These are phyloP conservation scores for Octopus sinensis DNA, from an alignment of 1,140 invertebrate species.

Conservation along the genomic window DNA sequence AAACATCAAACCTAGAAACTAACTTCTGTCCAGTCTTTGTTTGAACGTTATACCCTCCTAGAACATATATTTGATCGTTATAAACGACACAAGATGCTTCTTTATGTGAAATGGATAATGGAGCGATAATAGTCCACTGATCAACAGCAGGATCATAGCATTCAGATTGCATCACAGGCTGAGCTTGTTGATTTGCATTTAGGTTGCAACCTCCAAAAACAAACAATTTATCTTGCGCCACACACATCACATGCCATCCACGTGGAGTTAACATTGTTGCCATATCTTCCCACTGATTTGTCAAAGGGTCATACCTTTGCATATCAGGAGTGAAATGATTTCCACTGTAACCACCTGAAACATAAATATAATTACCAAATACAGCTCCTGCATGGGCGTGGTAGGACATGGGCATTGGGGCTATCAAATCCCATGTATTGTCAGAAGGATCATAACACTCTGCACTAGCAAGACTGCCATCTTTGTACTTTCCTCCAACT, in stretches of 20 bases:
- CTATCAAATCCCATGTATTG: constrained; percentile 53
- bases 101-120: constrained; percentile 62
- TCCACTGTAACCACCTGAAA: constrained; percentile 56
- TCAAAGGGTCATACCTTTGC: constrained; percentile 52
- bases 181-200: constrained; percentile 68
- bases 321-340: constrained; percentile 57
- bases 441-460: constrained; percentile 54
- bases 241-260: constrained; percentile 59
- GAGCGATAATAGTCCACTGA: constrained; percentile 67
- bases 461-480: constrained; percentile 53
- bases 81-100: constrained; percentile 57
- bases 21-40: constrained; percentile 58
- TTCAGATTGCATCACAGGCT: constrained; percentile 70
- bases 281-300: constrained; percentile 56
- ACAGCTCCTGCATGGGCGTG: constrained; percentile 57
- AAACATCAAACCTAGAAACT: constrained; percentile 54
- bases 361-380: constrained; percentile 53
- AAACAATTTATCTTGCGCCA: constrained; percentile 69
- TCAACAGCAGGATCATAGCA: constrained; percentile 67
- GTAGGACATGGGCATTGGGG: constrained; percentile 54
- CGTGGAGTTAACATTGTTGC: constrained; percentile 54
- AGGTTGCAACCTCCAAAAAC: constrained; percentile 69
- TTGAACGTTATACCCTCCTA: constrained; percentile 58
- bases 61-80: constrained; percentile 55
- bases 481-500: constrained; percentile 56